Percentiles rank a stretch among this genome's conserved stretches.
Conservation (phyloP, 1,140 invertebrate species). For the Sipha flava region DNA sequence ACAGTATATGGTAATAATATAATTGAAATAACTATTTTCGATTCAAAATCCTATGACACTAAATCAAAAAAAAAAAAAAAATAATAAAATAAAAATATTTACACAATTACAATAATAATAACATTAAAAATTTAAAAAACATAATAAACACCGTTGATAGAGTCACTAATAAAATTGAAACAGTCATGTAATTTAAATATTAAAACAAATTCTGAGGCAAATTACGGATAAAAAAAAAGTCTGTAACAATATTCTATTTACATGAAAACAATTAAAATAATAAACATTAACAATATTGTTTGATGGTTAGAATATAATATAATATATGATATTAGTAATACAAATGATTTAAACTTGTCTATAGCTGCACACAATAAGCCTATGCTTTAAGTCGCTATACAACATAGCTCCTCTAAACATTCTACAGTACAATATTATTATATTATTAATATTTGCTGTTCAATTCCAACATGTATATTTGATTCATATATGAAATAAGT, state of each 20-base stretch:
- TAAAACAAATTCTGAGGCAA: not conserved
- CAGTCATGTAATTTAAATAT: not conserved
- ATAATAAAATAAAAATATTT: not conserved
- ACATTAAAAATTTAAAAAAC: slow-evolving; percentile 4
- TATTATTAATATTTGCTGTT: not conserved
- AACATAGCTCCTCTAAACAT: not conserved
- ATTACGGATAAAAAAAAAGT: not conserved
- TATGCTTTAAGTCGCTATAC: not conserved
- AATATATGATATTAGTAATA: not conserved
- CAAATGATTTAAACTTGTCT: not conserved
- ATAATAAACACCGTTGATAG: not conserved
- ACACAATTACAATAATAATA: slow-evolving; percentile 1
- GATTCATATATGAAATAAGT: not conserved
- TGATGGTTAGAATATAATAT: not conserved
- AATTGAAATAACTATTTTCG: not conserved
- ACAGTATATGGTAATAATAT: not conserved
- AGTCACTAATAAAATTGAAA: not conserved
- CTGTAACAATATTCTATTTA: not conserved
- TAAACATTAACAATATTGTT: not conserved
- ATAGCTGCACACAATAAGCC: not conserved
- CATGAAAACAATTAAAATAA: not conserved
- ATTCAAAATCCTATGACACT: not conserved
- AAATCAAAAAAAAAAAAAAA: not conserved
- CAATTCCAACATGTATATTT: not conserved
- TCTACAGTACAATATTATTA: not conserved